phyloP scores from a whole-genome alignment of 2,888 invertebrate genomes.

The Clunio marinus region DNA sequence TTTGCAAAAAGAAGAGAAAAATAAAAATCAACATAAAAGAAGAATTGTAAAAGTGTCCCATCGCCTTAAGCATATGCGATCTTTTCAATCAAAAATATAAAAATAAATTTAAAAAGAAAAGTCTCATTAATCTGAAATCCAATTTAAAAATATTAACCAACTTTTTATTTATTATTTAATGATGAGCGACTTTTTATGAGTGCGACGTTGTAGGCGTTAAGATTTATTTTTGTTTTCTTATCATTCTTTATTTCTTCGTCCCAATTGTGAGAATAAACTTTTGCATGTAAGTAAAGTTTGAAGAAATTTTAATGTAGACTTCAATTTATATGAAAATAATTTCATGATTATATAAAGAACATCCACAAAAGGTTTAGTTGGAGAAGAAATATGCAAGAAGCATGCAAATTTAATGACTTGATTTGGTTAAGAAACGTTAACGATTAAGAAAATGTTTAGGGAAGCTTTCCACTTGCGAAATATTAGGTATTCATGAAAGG shows the following conservation, averaged over 20 bases:
- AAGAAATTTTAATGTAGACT: too few species aligned
- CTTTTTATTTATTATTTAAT: constrained; percentile 11
- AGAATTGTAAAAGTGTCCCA: constrained; percentile 29
- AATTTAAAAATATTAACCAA: neutral
- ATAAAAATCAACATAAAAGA: neutral
- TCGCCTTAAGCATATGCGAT: constrained; percentile 30
- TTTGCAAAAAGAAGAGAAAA: neutral
- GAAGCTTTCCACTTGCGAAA: neutral
- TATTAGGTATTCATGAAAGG: neutral
- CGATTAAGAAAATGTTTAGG: too few species aligned
- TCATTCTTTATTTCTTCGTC: too few species aligned
- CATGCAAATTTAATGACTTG: neutral
- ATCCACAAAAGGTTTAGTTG: neutral
- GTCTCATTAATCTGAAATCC: neutral
- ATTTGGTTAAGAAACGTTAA: neutral
- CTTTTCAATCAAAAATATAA: neutral
- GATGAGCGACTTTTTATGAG: constrained; percentile 14
- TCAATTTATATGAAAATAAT: neutral
- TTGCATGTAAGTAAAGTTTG: too few species aligned
- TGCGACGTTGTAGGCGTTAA: too few species aligned
- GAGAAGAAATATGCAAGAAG: neutral
- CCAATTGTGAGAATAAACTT: too few species aligned
- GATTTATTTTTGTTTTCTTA: too few species aligned
- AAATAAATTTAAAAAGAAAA: constrained; percentile 9
- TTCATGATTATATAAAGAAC: neutral